Evolutionary conservation across 2,113 vertebrate species (phyloP).

Genomic region (Tragelaphus strepsiceros): DNA sequence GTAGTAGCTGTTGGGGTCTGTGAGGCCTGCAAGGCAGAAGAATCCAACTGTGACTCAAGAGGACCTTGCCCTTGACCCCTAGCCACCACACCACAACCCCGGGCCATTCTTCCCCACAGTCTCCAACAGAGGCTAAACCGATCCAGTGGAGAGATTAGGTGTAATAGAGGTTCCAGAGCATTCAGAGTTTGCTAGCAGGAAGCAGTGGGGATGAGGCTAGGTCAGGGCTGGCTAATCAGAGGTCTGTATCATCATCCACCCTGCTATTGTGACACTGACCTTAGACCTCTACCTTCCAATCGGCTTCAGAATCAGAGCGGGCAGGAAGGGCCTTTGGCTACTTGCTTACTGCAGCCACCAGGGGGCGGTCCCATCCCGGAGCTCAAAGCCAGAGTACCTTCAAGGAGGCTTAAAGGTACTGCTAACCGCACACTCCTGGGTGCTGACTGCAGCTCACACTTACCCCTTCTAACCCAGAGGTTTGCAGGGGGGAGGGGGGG

Average conservation of each 20-base stretch:
- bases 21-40: constrained; percentile 80
- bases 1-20: constrained; percentile 89
- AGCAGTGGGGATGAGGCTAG: not conserved
- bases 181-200: not conserved
- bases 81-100: not conserved
- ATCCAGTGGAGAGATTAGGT: not conserved
- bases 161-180: not conserved
- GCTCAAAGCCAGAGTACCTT: too few relatives aligned
- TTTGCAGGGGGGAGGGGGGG: not conserved
- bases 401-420: not conserved
- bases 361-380: not conserved
- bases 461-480: not conserved
- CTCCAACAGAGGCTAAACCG: not conserved
- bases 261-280: not conserved
- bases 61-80: not conserved
- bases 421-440: too few relatives aligned
- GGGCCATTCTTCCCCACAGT: not conserved
- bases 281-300: not conserved
- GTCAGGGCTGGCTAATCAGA: not conserved
- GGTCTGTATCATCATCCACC: not conserved
- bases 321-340: not conserved
- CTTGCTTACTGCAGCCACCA: constrained; percentile 2
- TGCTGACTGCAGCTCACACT: not conserved
- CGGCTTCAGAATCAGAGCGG: not conserved
- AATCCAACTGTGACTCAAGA: not conserved